These are phyloP conservation scores for Hydroisotoma schaefferi DNA, from an alignment of 2,888 invertebrate species.

Conservation along the genomic window DNA sequence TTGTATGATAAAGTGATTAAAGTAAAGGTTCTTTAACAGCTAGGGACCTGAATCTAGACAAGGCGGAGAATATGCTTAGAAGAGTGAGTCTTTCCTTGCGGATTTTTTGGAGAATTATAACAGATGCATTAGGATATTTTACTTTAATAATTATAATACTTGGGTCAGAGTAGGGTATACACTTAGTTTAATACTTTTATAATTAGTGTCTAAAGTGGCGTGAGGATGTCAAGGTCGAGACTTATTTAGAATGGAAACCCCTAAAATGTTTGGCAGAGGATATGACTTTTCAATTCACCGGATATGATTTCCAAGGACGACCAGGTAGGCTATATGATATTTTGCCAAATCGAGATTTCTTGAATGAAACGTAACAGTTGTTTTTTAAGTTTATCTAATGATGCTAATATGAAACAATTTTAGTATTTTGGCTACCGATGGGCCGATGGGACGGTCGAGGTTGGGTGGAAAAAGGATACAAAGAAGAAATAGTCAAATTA, in stretches of 20 bases:
- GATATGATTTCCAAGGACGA: slow-evolving; percentile 23
- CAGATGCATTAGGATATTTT: background rate
- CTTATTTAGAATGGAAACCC: slow-evolving; percentile 13
- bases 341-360: background rate
- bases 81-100: slow-evolving; percentile 12
- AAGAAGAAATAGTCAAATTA: slow-evolving; percentile 17
- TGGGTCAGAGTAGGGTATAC: background rate
- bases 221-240: slow-evolving; percentile 22
- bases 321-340: too few species aligned
- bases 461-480: slow-evolving; percentile 20
- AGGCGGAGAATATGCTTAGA: slow-evolving; percentile 22
- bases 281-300: slow-evolving; percentile 21
- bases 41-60: slow-evolving; percentile 3
- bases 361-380: background rate
- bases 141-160: background rate
- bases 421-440: slow-evolving; percentile 25
- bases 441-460: slow-evolving; percentile 26
- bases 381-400: background rate
- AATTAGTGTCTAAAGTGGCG: slow-evolving; percentile 27
- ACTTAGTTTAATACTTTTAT: background rate
- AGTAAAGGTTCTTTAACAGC: background rate
- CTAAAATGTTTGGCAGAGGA: slow-evolving; percentile 22
- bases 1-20: background rate
- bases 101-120: background rate
- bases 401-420: background rate